Percentiles rank a stretch among this genome's conserved stretches.
Evolutionary conservation across 2,888 invertebrate genomes (phyloP).

Genomic region (Eustalomyia histrio): DNA sequence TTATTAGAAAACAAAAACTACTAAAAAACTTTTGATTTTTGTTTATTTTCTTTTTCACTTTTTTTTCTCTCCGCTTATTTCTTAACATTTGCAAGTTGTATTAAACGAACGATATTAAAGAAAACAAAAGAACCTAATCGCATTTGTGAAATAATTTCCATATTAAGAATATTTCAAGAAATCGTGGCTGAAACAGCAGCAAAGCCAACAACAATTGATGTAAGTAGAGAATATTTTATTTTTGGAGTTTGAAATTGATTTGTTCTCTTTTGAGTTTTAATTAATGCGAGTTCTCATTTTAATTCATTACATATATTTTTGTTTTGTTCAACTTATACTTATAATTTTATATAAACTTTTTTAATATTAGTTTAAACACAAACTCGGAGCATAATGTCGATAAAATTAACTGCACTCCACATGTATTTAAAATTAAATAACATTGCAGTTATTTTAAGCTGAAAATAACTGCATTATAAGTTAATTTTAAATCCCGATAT

Average conservation of each 20-base stretch:
- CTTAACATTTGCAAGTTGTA: slow-evolving; percentile 10
- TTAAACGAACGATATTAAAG: slow-evolving; percentile 25
- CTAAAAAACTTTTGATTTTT: neutral
- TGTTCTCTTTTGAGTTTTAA: slow-evolving; percentile 22
- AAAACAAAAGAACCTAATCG: slow-evolving; percentile 30
- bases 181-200: slow-evolving; percentile 75
- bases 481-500: too few species aligned
- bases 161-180: slow-evolving; percentile 51
- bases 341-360: neutral
- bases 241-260: slow-evolving; percentile 28
- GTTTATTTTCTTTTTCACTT: slow-evolving; percentile 5
- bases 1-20: slow-evolving; percentile 18
- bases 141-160: slow-evolving; percentile 35
- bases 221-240: slow-evolving; percentile 70
- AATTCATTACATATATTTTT: slow-evolving; percentile 23
- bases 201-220: slow-evolving; percentile 74
- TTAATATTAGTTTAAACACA: too few species aligned
- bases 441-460: too few species aligned
- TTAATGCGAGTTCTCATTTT: neutral
- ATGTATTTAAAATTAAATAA: too few species aligned
- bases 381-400: too few species aligned
- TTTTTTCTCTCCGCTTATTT: slow-evolving; percentile 6
- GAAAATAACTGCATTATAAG: too few species aligned
- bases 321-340: slow-evolving; percentile 4
- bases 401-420: too few species aligned